Evolutionary conservation across 2,797 vertebrate species (phyloP).

Genomic region (Acrossocheilus fasciatus): DNA sequence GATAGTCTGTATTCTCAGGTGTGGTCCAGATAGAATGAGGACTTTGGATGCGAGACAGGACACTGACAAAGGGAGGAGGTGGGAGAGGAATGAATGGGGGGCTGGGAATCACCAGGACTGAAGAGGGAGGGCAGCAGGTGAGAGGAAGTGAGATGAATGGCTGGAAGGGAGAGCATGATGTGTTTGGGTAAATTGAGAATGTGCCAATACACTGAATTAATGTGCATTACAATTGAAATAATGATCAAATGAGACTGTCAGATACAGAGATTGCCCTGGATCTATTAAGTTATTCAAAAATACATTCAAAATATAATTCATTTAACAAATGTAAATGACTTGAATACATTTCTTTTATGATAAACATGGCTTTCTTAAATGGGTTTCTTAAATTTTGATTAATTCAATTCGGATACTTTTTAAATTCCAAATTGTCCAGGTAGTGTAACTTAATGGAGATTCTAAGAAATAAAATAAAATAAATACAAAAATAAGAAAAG

Average conservation of each 20-base stretch:
- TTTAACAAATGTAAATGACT: neutral
- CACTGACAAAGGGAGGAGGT: constrained; percentile 35
- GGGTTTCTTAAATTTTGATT: neutral
- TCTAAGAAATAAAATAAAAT: neutral
- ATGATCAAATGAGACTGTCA: neutral
- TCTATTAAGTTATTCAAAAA: neutral
- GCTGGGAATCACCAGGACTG: constrained; percentile 27
- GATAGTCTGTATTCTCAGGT: constrained; percentile 36
- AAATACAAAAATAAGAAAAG: neutral
- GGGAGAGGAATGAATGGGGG: constrained; percentile 33
- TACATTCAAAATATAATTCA: neutral
- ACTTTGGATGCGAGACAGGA: constrained; percentile 54
- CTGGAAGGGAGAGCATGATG: constrained; percentile 37
- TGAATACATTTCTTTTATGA: neutral
- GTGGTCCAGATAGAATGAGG: constrained; percentile 47
- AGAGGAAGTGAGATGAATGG: constrained; percentile 38
- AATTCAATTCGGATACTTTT: neutral
- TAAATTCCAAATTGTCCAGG: neutral
- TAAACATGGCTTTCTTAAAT: neutral
- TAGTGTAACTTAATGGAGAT: neutral
- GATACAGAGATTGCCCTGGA: neutral
- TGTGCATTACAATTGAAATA: neutral
- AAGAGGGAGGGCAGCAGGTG: constrained; percentile 37
- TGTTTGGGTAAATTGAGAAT: constrained; percentile 6
- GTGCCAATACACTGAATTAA: neutral